Evolutionary conservation across 2,797 vertebrate genomes (phyloP).

Genomic region (Hybognathus amarus): DNA sequence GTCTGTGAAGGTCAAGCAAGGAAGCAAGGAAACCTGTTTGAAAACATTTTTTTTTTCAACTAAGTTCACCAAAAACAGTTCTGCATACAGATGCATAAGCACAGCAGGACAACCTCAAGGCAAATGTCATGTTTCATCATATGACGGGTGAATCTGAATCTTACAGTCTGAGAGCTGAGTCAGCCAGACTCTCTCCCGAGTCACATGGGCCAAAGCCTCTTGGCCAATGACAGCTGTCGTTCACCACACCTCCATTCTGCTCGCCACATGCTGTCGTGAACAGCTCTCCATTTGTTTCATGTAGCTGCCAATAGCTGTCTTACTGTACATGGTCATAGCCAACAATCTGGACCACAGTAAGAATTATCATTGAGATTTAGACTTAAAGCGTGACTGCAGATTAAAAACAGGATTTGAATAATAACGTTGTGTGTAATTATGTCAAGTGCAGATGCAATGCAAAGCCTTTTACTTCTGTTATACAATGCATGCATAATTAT

Average conservation of each 20-base stretch:
- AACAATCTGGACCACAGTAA: slow-evolving; percentile 31
- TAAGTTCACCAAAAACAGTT: not conserved
- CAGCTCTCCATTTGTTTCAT: slow-evolving; percentile 45
- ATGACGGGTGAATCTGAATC: slow-evolving; percentile 6
- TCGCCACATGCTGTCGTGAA: slow-evolving; percentile 52
- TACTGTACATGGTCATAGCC: slow-evolving; percentile 41
- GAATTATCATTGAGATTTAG: slow-evolving; percentile 13
- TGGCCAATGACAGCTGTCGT: slow-evolving; percentile 58
- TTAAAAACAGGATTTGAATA: slow-evolving; percentile 9
- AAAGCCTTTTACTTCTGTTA: not conserved
- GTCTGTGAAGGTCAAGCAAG: not conserved
- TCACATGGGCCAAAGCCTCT: slow-evolving; percentile 51
- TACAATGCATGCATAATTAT: not conserved
- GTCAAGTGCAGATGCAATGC: not conserved
- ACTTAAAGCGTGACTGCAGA: not conserved
- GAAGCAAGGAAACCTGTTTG: slow-evolving; percentile 12
- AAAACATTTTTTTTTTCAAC: not conserved
- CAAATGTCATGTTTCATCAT: slow-evolving; percentile 26
- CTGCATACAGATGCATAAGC: slow-evolving; percentile 5
- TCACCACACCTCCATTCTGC: slow-evolving; percentile 50
- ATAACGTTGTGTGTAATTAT: not conserved
- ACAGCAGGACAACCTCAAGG: slow-evolving; percentile 21
- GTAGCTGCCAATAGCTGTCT: slow-evolving; percentile 33
- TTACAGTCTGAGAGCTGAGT: slow-evolving; percentile 49
- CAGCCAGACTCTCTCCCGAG: slow-evolving; percentile 33